Base-by-base conservation (phyloP, 1,140 invertebrate species). In the Eueides isabella region DNA sequence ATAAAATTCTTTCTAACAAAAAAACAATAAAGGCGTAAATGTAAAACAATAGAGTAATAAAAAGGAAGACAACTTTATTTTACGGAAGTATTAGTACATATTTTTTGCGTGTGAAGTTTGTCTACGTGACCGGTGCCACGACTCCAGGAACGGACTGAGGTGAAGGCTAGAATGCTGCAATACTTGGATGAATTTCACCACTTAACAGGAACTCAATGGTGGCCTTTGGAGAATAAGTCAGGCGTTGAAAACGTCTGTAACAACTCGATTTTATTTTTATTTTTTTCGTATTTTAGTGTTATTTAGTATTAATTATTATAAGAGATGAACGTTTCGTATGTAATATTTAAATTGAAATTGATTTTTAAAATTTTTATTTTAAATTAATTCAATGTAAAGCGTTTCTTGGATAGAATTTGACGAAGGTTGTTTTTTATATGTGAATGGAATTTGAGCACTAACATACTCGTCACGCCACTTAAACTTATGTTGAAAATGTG, bases 61-160 rank as follows among this genome's bases (percentile, higher is more conserved):
- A 65, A 62, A 28, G 16, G 61, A 62, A 62, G 61, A 35, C 31
- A 65, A 35, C 30, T 23, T 33, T 12, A 65, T n/a, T 38, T 29
- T 33, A 38, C 63, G 66, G 66, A 68, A 68, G 66, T 33, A 55
- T 68, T 68, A 55, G 55, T 55, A 68, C 5, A n/a, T 3, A 48
- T 68, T 68, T 68, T 68, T 68, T 68, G 66, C 44, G 29, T 55
- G 28, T 68, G 14, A 44, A 44, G 3, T 31, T 19, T 14, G 64
- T 66, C 35, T 68, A 68, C 66, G 66, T 68, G 66, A 68, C 29
- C n/a, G 38, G 48, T 48, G n/a, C 30, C 66, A 68, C 41, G 66
- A 31, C 31, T 68, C 41, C 66, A 68, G 66, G 29, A 68, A 68
- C 29, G 28, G 7, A 66, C 16, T 33, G 14, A 31, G 35, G 28